Conservation (phyloP, 2,113 vertebrate species). For the Syrmaticus mikado region DNA sequence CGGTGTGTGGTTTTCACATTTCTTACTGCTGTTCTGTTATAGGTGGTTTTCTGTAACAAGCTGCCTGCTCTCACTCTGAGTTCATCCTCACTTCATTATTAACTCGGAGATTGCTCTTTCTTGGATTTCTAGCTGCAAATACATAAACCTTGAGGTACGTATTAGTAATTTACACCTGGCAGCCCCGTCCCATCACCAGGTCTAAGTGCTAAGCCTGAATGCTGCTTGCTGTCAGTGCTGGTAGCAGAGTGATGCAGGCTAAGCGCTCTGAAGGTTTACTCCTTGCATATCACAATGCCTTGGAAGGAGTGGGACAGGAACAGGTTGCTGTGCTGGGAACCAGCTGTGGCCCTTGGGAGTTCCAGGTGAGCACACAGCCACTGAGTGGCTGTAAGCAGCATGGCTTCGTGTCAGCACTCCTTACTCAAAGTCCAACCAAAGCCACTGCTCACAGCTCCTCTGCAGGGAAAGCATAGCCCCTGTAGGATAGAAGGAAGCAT, state of each 20-base stretch:
- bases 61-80: rapidly evolving
- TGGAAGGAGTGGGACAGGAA: neutral
- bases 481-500: neutral
- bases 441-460: neutral
- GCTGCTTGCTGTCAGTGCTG: neutral
- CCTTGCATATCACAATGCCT: neutral
- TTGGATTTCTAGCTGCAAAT: neutral
- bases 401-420: neutral
- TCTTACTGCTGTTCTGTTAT: neutral
- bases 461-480: neutral
- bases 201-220: neutral
- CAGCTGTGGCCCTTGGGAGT: neutral
- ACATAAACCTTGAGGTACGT: neutral
- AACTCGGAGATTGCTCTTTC: neutral
- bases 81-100: neutral
- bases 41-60: neutral
- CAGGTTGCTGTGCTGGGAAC: neutral
- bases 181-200: too few relatives aligned
- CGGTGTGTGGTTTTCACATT: neutral
- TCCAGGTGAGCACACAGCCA: neutral
- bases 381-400: neutral
- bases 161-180: neutral
- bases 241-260: neutral
- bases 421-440: neutral
- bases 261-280: neutral